A percentile compares a stretch with the other conserved stretches of the same genome.
Conservation (phyloP, 2,888 invertebrate species). For the Zygaena filipendulae region DNA sequence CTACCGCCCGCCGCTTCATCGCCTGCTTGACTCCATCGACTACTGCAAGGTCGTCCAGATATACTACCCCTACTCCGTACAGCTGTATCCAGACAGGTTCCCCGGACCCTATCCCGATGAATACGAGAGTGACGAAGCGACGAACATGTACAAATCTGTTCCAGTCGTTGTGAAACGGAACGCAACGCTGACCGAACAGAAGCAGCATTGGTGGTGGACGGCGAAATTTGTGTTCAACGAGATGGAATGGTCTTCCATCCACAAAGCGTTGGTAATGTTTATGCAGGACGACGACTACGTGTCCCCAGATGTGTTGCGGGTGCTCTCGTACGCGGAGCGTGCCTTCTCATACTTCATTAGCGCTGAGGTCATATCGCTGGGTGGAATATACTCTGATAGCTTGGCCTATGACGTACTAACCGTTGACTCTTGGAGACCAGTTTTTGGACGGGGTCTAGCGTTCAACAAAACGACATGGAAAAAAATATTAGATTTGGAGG, state of each 20-base stretch:
- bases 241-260: constrained; percentile 17
- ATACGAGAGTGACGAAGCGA: constrained; percentile 9
- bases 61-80: constrained; percentile 33
- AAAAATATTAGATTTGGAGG: constrained; percentile 19
- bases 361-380: constrained; percentile 27
- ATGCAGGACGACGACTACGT: constrained; percentile 31
- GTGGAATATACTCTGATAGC: constrained; percentile 17
- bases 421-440: constrained; percentile 31
- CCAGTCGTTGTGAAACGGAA: constrained; percentile 21
- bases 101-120: constrained; percentile 26
- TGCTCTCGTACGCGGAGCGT: constrained; percentile 22
- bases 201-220: constrained; percentile 46
- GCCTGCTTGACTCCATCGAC: constrained; percentile 23
- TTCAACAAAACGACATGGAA: constrained; percentile 31
- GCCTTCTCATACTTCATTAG: constrained; percentile 20
- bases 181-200: constrained; percentile 24
- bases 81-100: constrained; percentile 26
- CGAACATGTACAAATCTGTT: background rate
- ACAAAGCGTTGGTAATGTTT: constrained; percentile 26
- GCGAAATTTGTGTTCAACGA: constrained; percentile 27
- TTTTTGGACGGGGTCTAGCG: constrained; percentile 27
- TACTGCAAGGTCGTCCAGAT: constrained; percentile 38
- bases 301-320: constrained; percentile 29
- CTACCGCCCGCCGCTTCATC: constrained; percentile 24
- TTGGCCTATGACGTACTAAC: constrained; percentile 22